Percentiles rank a stretch among this genome's conserved stretches.
Evolutionary conservation across 1,140 invertebrate genomes (phyloP).

Genomic region (Drosophila pectinifera): DNA sequence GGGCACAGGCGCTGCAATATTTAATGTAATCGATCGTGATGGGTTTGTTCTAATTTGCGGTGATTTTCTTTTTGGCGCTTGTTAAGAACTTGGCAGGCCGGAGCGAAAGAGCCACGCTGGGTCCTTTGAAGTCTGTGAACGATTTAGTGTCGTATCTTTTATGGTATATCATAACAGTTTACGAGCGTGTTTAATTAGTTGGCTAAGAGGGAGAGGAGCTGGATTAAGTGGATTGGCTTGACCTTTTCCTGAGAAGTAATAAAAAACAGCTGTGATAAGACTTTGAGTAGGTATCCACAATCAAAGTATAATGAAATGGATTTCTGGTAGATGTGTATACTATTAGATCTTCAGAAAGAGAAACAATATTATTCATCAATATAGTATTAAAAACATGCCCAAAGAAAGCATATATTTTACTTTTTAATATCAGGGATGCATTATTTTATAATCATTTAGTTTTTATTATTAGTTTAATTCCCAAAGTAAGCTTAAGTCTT

Average conservation of each 20-base stretch:
- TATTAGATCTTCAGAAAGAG: no score
- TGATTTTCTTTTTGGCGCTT: constrained; percentile 66
- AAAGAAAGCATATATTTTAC: no score
- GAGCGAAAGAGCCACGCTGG: constrained; percentile 29
- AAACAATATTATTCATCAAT: no score
- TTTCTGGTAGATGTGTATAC: no score
- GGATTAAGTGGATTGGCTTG: constrained; percentile 3
- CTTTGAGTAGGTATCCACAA: not conserved
- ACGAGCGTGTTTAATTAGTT: constrained; percentile 42
- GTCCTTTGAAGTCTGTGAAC: constrained; percentile 38
- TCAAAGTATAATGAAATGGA: not conserved
- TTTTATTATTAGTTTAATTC: not conserved
- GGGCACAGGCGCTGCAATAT: constrained; percentile 43
- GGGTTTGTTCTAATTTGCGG: constrained; percentile 69
- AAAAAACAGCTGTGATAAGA: not conserved
- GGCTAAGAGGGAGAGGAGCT: not conserved
- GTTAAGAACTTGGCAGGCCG: constrained; percentile 24
- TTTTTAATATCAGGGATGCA: no score
- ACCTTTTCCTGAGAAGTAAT: not conserved
- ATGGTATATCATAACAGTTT: constrained; percentile 46
- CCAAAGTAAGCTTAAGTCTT: not conserved
- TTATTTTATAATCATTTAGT: no score
- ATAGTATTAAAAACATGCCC: no score
- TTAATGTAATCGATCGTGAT: constrained; percentile 70
- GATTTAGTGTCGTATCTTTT: constrained; percentile 49